Evolutionary conservation across 2,888 invertebrate species (phyloP).

Genomic region (Drosophila melanocephala): DNA sequence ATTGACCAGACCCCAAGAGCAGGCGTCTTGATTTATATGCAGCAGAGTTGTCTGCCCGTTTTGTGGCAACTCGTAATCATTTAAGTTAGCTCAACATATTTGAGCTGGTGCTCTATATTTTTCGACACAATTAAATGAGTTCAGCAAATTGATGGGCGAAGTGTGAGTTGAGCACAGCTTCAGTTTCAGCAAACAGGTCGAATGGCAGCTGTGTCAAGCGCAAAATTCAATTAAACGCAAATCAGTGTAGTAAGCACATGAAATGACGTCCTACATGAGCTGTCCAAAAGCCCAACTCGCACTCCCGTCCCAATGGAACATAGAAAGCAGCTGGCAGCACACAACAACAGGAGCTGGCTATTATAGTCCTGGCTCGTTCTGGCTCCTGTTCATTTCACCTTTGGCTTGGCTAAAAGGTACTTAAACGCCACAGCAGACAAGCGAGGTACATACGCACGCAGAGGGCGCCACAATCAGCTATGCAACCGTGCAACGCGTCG

Average conservation of each 20-base stretch:
- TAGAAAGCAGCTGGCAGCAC: constrained; percentile 31
- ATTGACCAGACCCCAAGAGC: constrained; percentile 60
- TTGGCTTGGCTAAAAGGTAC: constrained; percentile 51
- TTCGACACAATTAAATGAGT: constrained; percentile 61
- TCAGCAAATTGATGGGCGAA: constrained; percentile 36
- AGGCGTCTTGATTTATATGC: constrained; percentile 69
- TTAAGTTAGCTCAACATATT: constrained; percentile 65
- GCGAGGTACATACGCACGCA: background rate
- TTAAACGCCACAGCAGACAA: constrained; percentile 51
- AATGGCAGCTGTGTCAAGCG: constrained; percentile 58
- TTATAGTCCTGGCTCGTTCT: constrained; percentile 18
- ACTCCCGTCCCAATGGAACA: background rate
- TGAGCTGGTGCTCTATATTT: constrained; percentile 13
- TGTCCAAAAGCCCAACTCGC: background rate
- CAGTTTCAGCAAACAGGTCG: constrained; percentile 8
- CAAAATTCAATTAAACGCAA: constrained; percentile 78
- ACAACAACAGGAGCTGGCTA: constrained; percentile 40
- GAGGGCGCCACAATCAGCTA: constrained; percentile 25
- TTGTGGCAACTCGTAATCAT: constrained; percentile 43
- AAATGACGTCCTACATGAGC: constrained; percentile 20
- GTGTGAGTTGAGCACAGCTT: constrained; percentile 11
- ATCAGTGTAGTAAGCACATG: constrained; percentile 72
- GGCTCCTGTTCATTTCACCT: constrained; percentile 47
- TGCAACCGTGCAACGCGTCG: constrained; percentile 52
- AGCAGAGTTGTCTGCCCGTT: constrained; percentile 30